These are phyloP conservation scores for Microcebus jonahi DNA, from an alignment of 2,113 vertebrate genomes.

Conservation along the genomic window DNA sequence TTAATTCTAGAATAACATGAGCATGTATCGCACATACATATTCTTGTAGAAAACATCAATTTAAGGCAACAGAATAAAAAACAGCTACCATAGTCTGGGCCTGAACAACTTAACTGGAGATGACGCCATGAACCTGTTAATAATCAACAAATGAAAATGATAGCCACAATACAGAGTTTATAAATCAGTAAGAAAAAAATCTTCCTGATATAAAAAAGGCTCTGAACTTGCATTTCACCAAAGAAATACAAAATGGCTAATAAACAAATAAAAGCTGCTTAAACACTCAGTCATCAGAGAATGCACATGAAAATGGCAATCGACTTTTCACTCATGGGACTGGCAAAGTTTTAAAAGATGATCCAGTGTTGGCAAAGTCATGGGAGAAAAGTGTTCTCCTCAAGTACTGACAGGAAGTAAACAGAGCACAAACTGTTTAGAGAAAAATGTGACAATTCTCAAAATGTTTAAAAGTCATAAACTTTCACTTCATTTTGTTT, in stretches of 20 bases:
- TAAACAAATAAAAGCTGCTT: not conserved
- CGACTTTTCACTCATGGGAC: not conserved
- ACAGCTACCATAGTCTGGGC: not conserved
- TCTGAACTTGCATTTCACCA: not conserved
- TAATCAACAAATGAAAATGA: not conserved
- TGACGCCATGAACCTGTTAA: not conserved
- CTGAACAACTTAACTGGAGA: not conserved
- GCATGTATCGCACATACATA: not conserved
- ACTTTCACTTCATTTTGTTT: not conserved
- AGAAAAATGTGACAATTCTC: not conserved
- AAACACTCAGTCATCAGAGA: not conserved
- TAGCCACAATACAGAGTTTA: not conserved
- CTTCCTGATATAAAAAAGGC: not conserved
- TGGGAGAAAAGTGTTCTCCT: not conserved
- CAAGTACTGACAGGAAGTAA: not conserved
- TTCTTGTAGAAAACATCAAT: not conserved
- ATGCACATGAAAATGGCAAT: not conserved
- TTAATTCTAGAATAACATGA: rapidly evolving
- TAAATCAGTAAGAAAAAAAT: not conserved
- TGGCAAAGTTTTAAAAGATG: not conserved
- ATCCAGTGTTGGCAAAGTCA: not conserved
- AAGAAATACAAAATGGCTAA: not conserved
- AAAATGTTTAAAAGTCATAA: not conserved
- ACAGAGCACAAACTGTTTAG: not conserved
- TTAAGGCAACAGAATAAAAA: not conserved